Evolutionary conservation across 2,797 vertebrate species (phyloP).

Genomic region (Sphaeramia orbicularis): DNA sequence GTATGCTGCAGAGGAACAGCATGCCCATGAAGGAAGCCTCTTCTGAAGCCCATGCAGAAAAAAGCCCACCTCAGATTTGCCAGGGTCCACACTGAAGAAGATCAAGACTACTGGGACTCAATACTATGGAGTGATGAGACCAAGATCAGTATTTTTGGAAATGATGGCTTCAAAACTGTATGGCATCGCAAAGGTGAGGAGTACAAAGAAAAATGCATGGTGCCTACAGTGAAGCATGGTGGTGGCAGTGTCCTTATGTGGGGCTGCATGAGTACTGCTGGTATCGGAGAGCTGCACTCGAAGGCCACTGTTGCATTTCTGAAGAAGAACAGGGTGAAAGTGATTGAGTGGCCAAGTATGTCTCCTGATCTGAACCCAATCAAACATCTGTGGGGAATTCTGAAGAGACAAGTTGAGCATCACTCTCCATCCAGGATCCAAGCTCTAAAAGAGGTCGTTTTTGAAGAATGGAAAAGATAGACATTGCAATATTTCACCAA

Average conservation of each 20-base stretch:
- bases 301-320: constrained; percentile 7
- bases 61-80: neutral
- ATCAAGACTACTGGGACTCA: constrained; percentile 3
- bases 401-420: no score
- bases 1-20: neutral
- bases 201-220: constrained; percentile 5
- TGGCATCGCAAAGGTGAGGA: no score
- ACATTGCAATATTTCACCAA: neutral
- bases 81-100: constrained; percentile 2
- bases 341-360: neutral
- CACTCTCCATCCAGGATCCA: constrained; percentile 1
- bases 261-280: no score
- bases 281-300: neutral
- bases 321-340: neutral
- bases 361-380: constrained; percentile 11
- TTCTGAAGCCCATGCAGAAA: constrained; percentile 5
- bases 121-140: constrained; percentile 11
- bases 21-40: neutral
- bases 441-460: neutral
- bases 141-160: constrained; percentile 19
- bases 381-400: neutral
- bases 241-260: no score
- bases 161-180: neutral
- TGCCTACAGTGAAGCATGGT: constrained; percentile 6
- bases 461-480: constrained; percentile 2